A percentile compares a stretch with the other conserved stretches of the same genome.
These are phyloP conservation scores for Heliconius hortense DNA, from an alignment of 2,888 invertebrate species.

Conservation along the genomic window DNA sequence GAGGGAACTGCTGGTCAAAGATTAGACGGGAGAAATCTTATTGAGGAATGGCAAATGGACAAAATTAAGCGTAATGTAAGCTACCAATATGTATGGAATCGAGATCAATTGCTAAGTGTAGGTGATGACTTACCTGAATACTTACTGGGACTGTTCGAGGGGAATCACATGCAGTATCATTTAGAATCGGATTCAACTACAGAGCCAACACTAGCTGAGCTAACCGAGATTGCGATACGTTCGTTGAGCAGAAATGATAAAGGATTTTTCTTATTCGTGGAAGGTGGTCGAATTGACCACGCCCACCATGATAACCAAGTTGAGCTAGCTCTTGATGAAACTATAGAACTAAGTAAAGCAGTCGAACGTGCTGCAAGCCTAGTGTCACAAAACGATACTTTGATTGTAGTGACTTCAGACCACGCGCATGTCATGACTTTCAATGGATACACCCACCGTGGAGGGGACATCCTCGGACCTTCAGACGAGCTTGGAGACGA, in stretches of 20 bases:
- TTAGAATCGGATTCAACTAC: slow-evolving; percentile 72
- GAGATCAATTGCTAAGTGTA: slow-evolving; percentile 75
- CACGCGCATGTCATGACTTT: slow-evolving; percentile 88
- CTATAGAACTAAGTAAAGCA: slow-evolving; percentile 84
- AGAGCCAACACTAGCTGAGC: slow-evolving; percentile 73
- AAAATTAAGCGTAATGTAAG: slow-evolving; percentile 62
- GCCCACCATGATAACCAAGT: slow-evolving; percentile 85
- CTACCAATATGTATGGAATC: slow-evolving; percentile 82
- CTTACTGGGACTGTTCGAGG: slow-evolving; percentile 84
- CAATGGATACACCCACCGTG: slow-evolving; percentile 85
- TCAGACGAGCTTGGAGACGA: slow-evolving; percentile 71
- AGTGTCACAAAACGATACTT: slow-evolving; percentile 83
- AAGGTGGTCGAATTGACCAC: slow-evolving; percentile 85
- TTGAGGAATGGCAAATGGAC: slow-evolving; percentile 84
- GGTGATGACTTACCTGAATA: slow-evolving; percentile 80
- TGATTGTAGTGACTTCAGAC: slow-evolving; percentile 89
- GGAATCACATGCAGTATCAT: slow-evolving; percentile 85
- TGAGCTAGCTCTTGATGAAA: slow-evolving; percentile 85
- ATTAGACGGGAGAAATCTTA: slow-evolving; percentile 84
- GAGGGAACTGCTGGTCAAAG: slow-evolving; percentile 72
- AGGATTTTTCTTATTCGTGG: slow-evolving; percentile 91
- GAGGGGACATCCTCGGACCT: slow-evolving; percentile 65
- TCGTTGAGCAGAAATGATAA: slow-evolving; percentile 83
- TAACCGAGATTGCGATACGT: slow-evolving; percentile 84
- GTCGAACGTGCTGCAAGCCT: slow-evolving; percentile 71